phyloP scores from a whole-genome alignment of 1,140 invertebrate genomes.

The Plutomurus gul region DNA sequence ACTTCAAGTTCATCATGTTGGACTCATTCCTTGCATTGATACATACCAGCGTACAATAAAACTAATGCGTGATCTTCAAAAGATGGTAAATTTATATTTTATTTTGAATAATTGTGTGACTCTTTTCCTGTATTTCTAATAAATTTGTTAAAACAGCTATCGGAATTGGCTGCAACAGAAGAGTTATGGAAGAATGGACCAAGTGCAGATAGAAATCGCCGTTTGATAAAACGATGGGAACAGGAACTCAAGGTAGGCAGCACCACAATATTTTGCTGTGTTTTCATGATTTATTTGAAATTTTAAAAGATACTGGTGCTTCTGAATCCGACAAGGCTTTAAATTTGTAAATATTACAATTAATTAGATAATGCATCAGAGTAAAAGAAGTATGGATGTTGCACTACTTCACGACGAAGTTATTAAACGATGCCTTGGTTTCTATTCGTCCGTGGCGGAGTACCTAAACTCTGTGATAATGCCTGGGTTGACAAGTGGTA shows the following conservation, averaged over 20 bases:
- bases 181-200: conserved; percentile 80
- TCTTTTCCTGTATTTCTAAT: neutral
- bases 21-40: conserved; percentile 82
- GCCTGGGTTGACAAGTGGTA: conserved; percentile 30
- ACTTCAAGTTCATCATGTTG: conserved; percentile 88
- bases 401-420: conserved; percentile 80
- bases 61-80: conserved; percentile 85
- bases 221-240: conserved; percentile 83
- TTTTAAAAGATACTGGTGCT: neutral
- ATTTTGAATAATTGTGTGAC: neutral
- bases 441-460: conserved; percentile 83
- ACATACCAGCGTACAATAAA: conserved; percentile 82
- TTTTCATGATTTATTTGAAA: neutral
- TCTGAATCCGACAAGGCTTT: neutral
- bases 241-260: conserved; percentile 72
- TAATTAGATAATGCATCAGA: conserved; percentile 12
- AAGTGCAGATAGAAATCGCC: conserved; percentile 74
- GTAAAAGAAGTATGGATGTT: conserved; percentile 74
- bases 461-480: conserved; percentile 63
- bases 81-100: conserved; percentile 64
- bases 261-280: neutral
- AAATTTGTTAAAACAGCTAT: conserved; percentile 60
- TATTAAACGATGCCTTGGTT: conserved; percentile 76
- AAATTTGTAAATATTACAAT: too few relatives aligned
- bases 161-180: conserved; percentile 81